Evolutionary conservation across 30 jellyfish, hydroid and myxozoan species (phyloP), one percentile per base, ranked within the genome.

Genomic region (Sanderia malayensis): DNA sequence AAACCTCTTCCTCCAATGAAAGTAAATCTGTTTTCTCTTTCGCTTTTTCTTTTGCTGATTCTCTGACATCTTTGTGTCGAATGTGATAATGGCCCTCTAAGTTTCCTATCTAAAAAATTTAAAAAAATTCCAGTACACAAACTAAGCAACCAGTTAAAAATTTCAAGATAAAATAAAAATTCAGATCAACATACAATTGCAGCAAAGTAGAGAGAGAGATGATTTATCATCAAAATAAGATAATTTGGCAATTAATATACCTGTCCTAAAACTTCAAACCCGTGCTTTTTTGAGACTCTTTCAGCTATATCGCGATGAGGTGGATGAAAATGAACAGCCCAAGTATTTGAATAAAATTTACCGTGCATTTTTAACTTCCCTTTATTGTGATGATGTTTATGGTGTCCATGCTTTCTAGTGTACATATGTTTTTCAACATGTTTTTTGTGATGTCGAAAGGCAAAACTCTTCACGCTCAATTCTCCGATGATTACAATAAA

Each of bases 271-370:
- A 84, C 61, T 31, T 74, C 77, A 67, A 90, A 90, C 18, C 98
- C 98, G 47, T 90, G 98, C 67, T 90, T 90, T 63, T 90, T 90
- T 33, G 96, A 79, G 34, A 90, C 73, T 67, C 93, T 83, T 17
- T 90, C 87, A n/a, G 98, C 98, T 30, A 90, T 70, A 24, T 90
- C 89, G 28, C 85, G 79, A 49, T 77, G 89, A 26, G 98, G 98
- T 44, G 98, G 98, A 57, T 90, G 89, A 27, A 90, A 63, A 45
- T 70, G 89, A 19, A 93, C 97, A 8, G 99, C 99, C 99, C 99
- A 93, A 4, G 96, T 93, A 57, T 93, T 93, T 0, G 99, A 80
- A 58, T 87, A 93, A 34, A 70, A 85, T 47, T 62, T 73, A 17
- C 64, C 82, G 33, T 55, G 80, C 17, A 70, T 75, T 33, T 74